These are phyloP conservation scores for Athalia circularis DNA, from an alignment of 2,888 invertebrate genomes.

Conservation along the genomic window DNA sequence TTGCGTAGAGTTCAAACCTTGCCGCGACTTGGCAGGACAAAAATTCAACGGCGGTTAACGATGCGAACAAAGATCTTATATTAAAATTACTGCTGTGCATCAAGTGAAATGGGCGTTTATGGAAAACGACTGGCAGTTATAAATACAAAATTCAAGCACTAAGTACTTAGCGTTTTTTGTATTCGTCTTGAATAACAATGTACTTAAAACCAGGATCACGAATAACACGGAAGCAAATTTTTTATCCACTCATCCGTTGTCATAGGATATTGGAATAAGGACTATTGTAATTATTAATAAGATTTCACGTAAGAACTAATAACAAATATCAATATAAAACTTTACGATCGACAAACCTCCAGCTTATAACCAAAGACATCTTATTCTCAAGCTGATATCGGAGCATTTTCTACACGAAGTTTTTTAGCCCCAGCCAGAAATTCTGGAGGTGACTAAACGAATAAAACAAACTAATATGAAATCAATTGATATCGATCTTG, in stretches of 20 bases:
- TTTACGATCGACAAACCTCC: neutral
- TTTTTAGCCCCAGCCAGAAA: too few relatives aligned
- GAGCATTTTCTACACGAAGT: slow-evolving; percentile 5
- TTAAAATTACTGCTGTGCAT: too few relatives aligned
- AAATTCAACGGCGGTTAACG: too few relatives aligned
- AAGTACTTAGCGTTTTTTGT: too few relatives aligned
- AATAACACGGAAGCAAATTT: slow-evolving; percentile 9
- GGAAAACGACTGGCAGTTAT: too few relatives aligned
- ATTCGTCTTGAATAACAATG: neutral
- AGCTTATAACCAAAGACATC: slow-evolving; percentile 7
- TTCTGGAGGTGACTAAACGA: too few relatives aligned
- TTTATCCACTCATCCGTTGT: neutral
- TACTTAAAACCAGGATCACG: neutral
- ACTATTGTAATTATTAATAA: neutral
- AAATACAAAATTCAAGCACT: neutral
- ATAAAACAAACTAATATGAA: too few relatives aligned
- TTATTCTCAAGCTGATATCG: slow-evolving; percentile 12
- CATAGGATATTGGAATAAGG: neutral
- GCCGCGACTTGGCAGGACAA: too few relatives aligned
- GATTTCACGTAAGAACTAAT: neutral
- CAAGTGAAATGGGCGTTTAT: too few relatives aligned
- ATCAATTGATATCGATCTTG: too few relatives aligned
- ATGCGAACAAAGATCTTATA: too few relatives aligned
- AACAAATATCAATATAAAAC: neutral
- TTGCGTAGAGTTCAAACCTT: too few relatives aligned